Percentiles rank a stretch among this genome's conserved stretches.
These are phyloP conservation scores for Neostethus bicornis DNA, from an alignment of 2,797 vertebrate genomes.

Conservation along the genomic window DNA sequence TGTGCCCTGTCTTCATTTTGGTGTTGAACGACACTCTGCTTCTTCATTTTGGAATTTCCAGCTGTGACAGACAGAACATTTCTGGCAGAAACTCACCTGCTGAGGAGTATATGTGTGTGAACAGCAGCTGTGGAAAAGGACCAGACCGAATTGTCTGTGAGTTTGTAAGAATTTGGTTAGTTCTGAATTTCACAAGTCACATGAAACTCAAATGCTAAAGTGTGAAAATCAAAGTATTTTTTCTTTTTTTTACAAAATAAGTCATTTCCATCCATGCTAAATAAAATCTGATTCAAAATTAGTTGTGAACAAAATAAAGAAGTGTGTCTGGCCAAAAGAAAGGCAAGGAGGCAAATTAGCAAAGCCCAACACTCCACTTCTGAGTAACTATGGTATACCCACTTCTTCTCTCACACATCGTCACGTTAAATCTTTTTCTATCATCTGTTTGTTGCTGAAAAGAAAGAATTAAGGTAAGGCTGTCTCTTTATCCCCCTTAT, in stretches of 20 bases:
- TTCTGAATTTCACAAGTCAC: not conserved
- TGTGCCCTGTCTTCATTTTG: not conserved
- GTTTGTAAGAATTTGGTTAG: not conserved
- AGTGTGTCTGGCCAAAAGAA: conserved; percentile 38
- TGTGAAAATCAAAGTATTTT: not conserved
- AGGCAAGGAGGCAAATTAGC: conserved; percentile 45
- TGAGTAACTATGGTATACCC: conserved; percentile 50
- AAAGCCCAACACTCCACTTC: conserved; percentile 49
- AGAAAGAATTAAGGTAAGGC: conserved; percentile 41
- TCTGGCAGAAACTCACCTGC: not conserved
- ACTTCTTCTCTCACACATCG: conserved; percentile 50
- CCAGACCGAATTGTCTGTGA: not conserved
- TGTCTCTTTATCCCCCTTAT: conserved; percentile 51
- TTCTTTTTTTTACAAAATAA: not conserved
- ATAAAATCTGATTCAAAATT: not conserved
- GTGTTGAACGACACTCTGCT: not conserved
- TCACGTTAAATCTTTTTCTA: conserved; percentile 45
- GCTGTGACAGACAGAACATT: conserved; percentile 1
- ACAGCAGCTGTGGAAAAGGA: not conserved
- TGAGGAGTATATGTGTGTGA: not conserved
- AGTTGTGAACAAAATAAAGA: not conserved
- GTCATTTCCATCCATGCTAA: not conserved
- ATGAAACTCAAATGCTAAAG: not conserved
- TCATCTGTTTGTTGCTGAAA: conserved; percentile 36
- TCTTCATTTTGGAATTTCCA: not conserved